Percentiles rank a stretch among this genome's conserved stretches.
Evolutionary conservation across 64 coral and sea anemone species (phyloP).

Genomic region (Dendrophyllia cribrosa): DNA sequence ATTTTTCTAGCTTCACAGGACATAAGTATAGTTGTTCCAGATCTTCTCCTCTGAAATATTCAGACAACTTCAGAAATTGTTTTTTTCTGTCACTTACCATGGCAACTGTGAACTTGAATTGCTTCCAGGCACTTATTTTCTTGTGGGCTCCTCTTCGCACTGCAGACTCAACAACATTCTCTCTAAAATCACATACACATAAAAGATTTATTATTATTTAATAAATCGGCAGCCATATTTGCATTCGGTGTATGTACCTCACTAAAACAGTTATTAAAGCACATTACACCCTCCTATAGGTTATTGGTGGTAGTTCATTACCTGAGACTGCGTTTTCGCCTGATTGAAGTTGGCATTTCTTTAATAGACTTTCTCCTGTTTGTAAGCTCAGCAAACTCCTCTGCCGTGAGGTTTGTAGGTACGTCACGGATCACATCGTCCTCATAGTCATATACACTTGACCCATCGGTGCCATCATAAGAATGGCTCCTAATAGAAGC

Average conservation of each 20-base stretch:
- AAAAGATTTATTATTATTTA: background rate
- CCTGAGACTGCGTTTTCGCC: conserved; percentile 83
- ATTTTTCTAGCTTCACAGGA: too few species aligned
- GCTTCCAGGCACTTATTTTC: conserved; percentile 80
- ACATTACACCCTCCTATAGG: too few species aligned
- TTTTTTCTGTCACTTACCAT: conserved; percentile 64
- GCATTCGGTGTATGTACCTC: too few species aligned
- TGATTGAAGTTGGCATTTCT: conserved; percentile 91
- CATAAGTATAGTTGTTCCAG: too few species aligned
- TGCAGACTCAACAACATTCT: conserved; percentile 43
- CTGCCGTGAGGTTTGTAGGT: conserved; percentile 54
- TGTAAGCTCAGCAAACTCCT: conserved; percentile 83
- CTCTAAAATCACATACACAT: conserved; percentile 20
- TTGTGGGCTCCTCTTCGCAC: conserved; percentile 36
- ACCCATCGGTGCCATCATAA: conserved; percentile 7
- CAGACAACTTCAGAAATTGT: background rate
- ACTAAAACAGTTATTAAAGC: too few species aligned
- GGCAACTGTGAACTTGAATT: conserved; percentile 80
- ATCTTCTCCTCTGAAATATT: too few species aligned
- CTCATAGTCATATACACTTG: conserved; percentile 72
- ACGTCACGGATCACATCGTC: conserved; percentile 73
- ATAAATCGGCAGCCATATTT: too few species aligned
- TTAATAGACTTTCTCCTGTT: conserved; percentile 74
- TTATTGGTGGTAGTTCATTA: background rate
- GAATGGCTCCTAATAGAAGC: conserved; percentile 51